phyloP scores from a whole-genome alignment of 1,140 invertebrate genomes.

The Drosophila fuyamai region DNA sequence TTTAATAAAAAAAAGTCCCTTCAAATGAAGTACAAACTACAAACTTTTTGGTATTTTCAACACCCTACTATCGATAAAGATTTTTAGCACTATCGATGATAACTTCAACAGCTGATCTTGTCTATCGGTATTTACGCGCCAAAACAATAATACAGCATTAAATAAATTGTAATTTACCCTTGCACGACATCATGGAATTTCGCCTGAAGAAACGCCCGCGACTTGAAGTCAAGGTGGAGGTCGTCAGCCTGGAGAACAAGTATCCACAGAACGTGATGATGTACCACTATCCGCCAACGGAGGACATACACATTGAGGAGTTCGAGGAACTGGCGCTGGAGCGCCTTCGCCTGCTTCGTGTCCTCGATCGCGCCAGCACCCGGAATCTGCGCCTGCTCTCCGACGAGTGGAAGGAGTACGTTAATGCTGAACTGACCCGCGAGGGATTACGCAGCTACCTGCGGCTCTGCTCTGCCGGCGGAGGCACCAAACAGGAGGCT shows the following conservation, averaged over 20 bases:
- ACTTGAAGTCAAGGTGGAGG: conserved; percentile 71
- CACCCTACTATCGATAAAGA: neutral
- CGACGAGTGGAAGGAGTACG: conserved; percentile 90
- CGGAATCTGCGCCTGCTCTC: conserved; percentile 88
- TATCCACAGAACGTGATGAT: conserved; percentile 92
- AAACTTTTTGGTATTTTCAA: no score
- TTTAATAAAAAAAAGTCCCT: no score
- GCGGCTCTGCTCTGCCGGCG: conserved; percentile 85
- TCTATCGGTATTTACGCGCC: conserved; percentile 44
- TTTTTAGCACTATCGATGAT: conserved; percentile 1
- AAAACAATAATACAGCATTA: conserved; percentile 27
- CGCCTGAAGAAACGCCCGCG: conserved; percentile 68
- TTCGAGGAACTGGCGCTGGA: conserved; percentile 95
- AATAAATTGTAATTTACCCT: conserved; percentile 9
- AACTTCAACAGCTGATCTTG: conserved; percentile 43
- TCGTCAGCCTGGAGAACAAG: conserved; percentile 79
- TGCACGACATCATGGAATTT: conserved; percentile 68
- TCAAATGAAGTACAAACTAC: no score
- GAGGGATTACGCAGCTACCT: conserved; percentile 89
- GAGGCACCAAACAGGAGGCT: conserved; percentile 83
- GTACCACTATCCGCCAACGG: conserved; percentile 91
- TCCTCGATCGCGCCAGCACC: conserved; percentile 89
- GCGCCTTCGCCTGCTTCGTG: conserved; percentile 91
- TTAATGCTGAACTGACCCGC: conserved; percentile 89
- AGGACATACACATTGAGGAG: conserved; percentile 91